These are phyloP conservation scores for Actinia tenebrosa DNA, from an alignment of 64 coral and sea anemone genomes.

Conservation along the genomic window DNA sequence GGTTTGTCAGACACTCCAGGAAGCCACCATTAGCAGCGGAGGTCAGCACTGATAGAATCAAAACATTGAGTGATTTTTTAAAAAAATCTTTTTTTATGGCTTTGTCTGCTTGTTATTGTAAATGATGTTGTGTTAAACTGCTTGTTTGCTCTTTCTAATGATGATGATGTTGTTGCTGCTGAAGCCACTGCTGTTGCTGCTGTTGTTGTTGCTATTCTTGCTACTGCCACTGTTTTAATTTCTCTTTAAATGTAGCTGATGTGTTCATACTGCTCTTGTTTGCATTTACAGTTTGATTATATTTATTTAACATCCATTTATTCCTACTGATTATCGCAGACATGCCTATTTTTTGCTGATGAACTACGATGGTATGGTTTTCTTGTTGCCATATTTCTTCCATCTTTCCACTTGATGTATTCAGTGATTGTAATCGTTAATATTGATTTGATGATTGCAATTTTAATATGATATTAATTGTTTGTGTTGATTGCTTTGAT, in stretches of 20 bases:
- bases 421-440: no score
- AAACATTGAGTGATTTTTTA: neutral
- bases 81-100: neutral
- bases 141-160: neutral
- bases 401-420: no score
- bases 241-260: neutral
- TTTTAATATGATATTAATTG: neutral
- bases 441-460: no score
- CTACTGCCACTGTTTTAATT: neutral
- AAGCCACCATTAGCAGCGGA: neutral
- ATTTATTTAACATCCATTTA: no score
- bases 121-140: neutral
- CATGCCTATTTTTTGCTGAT: no score
- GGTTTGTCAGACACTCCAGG: neutral
- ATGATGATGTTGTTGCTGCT: neutral
- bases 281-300: neutral
- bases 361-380: no score
- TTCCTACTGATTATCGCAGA: no score
- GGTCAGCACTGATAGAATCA: neutral
- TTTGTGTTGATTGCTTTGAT: neutral
- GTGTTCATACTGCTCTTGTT: neutral
- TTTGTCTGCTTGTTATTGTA: neutral
- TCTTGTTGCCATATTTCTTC: no score
- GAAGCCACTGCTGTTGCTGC: no score
- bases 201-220: no score